phyloP scores from a whole-genome alignment of 1,140 invertebrate species.

The Drosophila bipectinata region DNA sequence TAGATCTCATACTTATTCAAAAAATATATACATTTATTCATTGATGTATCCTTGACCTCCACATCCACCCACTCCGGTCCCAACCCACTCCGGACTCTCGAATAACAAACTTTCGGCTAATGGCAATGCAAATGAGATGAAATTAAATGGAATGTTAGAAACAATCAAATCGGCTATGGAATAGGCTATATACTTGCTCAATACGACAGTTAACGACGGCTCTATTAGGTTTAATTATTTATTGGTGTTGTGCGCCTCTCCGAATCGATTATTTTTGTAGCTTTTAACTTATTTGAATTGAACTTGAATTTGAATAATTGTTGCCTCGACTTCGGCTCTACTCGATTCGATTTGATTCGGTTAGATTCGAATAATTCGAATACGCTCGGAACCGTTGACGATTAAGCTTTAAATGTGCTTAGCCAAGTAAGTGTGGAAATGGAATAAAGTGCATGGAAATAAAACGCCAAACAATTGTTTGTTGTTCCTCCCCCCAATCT shows the following conservation, averaged over 20 bases:
- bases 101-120: constrained; percentile 1
- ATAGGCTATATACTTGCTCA: constrained; percentile 42
- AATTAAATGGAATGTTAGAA: constrained; percentile 26
- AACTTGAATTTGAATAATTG: constrained; percentile 46
- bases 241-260: constrained; percentile 60
- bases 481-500: constrained; percentile 8
- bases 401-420: constrained; percentile 80
- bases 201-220: constrained; percentile 55
- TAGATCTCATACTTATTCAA: constrained; percentile 4
- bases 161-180: constrained; percentile 50
- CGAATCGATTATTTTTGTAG: constrained; percentile 61
- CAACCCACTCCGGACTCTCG: constrained; percentile 10
- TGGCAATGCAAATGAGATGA: constrained; percentile 35
- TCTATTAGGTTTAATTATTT: constrained; percentile 58
- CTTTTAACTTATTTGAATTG: constrained; percentile 50
- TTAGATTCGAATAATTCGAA: constrained; percentile 6
- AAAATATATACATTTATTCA: neutral
- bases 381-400: constrained; percentile 43
- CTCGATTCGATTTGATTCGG: constrained; percentile 8
- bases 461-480: constrained; percentile 41
- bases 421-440: constrained; percentile 67
- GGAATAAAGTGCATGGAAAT: constrained; percentile 76
- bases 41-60: neutral
- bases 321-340: constrained; percentile 28
- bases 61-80: neutral